Evolutionary conservation across 2,113 vertebrate genomes (phyloP).

Genomic region (Entomyzon cyanotis): DNA sequence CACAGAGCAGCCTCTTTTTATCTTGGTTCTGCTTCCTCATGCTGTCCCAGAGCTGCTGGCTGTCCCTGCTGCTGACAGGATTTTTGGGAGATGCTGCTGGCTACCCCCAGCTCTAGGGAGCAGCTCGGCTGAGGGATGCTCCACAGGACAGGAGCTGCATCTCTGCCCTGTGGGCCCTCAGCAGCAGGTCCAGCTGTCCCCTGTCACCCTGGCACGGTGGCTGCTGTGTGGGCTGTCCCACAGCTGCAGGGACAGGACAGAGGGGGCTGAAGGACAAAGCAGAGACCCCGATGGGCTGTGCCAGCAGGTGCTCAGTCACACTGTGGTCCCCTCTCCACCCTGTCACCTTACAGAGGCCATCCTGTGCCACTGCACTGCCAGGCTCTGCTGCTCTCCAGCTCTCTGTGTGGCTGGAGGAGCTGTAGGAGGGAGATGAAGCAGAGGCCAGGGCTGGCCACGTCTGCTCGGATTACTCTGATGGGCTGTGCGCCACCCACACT

Average conservation of each 20-base stretch:
- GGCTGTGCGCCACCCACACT: background rate
- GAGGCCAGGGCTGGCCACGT: background rate
- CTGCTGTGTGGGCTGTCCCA: background rate
- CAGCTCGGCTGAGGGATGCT: background rate
- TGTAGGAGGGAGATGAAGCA: background rate
- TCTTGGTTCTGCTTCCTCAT: background rate
- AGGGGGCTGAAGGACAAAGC: background rate
- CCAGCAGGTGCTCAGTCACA: rapidly evolving
- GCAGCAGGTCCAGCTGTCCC: background rate
- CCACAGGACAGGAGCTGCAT: background rate
- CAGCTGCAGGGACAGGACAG: background rate
- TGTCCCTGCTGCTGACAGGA: background rate
- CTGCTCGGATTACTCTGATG: background rate
- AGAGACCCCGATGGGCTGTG: background rate
- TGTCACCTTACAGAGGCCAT: background rate
- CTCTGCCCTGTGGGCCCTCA: background rate
- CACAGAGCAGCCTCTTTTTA: background rate
- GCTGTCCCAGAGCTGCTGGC: background rate
- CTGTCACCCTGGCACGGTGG: background rate
- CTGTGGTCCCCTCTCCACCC: background rate
- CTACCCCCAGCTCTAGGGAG: background rate
- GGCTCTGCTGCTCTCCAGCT: background rate
- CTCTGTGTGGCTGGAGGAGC: background rate
- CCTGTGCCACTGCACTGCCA: background rate
- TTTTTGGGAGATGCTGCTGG: background rate